Conservation (phyloP, 1,140 invertebrate genomes). For the Drosophila setifemur region DNA sequence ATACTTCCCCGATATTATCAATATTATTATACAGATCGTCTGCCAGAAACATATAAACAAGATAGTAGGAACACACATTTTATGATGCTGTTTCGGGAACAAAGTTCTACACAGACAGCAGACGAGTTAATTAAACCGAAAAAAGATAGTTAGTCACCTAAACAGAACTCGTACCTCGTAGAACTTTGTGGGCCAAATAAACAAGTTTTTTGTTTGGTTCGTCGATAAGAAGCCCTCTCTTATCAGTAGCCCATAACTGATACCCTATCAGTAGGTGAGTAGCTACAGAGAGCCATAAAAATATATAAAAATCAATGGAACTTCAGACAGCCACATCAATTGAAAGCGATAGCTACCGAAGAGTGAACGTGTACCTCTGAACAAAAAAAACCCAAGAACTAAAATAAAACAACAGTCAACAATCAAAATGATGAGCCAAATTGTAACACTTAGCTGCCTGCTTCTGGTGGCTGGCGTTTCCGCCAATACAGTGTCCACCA, state of each 20-base stretch:
- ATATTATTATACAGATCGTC: slow-evolving; percentile 9
- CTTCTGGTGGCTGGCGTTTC: slow-evolving; percentile 37
- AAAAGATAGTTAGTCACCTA: slow-evolving; percentile 35
- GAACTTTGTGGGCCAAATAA: slow-evolving; percentile 50
- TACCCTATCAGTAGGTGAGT: slow-evolving; percentile 33
- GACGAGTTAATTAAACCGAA: slow-evolving; percentile 31
- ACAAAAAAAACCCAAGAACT: not conserved
- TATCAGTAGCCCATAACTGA: slow-evolving; percentile 49
- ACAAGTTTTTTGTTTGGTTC: slow-evolving; percentile 36
- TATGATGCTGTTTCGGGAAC: slow-evolving; percentile 29
- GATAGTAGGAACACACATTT: slow-evolving; percentile 28
- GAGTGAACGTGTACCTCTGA: slow-evolving; percentile 43
- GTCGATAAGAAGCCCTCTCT: slow-evolving; percentile 19
- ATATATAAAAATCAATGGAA: slow-evolving; percentile 71
- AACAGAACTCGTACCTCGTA: slow-evolving; percentile 12
- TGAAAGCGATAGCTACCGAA: slow-evolving; percentile 57
- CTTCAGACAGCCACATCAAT: slow-evolving; percentile 61
- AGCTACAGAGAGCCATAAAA: slow-evolving; percentile 36
- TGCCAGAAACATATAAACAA: slow-evolving; percentile 51
- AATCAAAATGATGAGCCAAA: slow-evolving; percentile 43
- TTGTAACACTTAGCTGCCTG: slow-evolving; percentile 41
- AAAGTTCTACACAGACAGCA: not conserved
- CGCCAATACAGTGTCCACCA: slow-evolving; percentile 57
- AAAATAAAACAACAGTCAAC: slow-evolving; percentile 6
- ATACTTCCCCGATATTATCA: slow-evolving; percentile 54